These are phyloP conservation scores for Epinephelus coioides DNA, from an alignment of 2,797 vertebrate species.

Conservation along the genomic window DNA sequence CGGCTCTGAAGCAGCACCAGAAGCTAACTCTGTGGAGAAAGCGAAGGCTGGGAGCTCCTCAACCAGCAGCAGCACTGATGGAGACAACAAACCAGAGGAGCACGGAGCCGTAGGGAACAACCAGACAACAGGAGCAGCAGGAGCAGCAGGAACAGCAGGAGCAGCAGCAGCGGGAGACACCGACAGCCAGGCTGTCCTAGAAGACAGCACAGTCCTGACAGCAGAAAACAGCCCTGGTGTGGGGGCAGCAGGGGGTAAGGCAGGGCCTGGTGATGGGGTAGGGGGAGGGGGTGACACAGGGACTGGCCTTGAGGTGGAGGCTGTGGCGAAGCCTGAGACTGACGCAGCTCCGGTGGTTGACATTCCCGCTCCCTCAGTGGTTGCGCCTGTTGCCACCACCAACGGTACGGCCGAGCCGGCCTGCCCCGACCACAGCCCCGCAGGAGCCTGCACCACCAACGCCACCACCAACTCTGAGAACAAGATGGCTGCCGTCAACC, in stretches of 20 bases:
- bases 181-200: background rate
- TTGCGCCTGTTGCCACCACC: conserved; percentile 54
- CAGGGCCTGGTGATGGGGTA: background rate
- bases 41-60: conserved; percentile 28
- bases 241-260: conserved; percentile 13
- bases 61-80: conserved; percentile 1
- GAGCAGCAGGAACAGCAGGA: background rate
- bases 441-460: conserved; percentile 41
- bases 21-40: conserved; percentile 48
- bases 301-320: conserved; percentile 51
- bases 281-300: conserved; percentile 42
- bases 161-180: background rate
- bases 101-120: conserved; percentile 15
- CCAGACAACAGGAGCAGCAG: conserved; percentile 5
- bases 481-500: conserved; percentile 87
- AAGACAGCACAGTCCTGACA: background rate
- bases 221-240: conserved; percentile 31
- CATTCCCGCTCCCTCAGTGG: conserved; percentile 31
- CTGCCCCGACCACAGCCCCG: conserved; percentile 48
- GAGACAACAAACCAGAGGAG: conserved; percentile 40
- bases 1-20: conserved; percentile 31
- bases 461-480: conserved; percentile 76
- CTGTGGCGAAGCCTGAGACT: conserved; percentile 52
- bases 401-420: conserved; percentile 70
- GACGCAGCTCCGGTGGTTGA: conserved; percentile 51